Base-by-base conservation (phyloP, 2,113 vertebrate species). In the Diadophis punctatus region DNA sequence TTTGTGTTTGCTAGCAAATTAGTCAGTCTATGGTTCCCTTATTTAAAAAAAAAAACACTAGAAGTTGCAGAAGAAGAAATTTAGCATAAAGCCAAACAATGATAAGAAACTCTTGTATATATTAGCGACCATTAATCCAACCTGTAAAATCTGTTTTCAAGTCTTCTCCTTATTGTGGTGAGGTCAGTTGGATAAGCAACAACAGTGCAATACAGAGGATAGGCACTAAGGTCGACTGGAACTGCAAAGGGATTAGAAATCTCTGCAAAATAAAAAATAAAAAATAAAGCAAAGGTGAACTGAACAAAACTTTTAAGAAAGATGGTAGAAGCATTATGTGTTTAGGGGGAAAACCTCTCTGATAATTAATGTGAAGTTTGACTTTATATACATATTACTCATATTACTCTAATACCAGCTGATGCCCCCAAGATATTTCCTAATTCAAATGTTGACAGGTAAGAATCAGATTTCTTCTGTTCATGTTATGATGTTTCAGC, bases 131-230 rank as follows among this genome's bases (percentile, higher is more conserved):
- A 94, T 1, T 87, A 16, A 55, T 90, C 96, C 93, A 90, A 99
- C 99, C 99, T 99, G 97, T 99, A 99, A 97, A 99, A 99, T 93
- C 98, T 98, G 96, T 99, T 99, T 97, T 99, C 98, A 96, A 99
- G 98, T 94, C 99, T 98, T 95, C 97, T 98, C 95, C 97, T 98
- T 97, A 99, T 98, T 0, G 99, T 98, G 97, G 98, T 98, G 95
- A 99, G 98, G 98, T 99, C 99, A 90, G 99, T 99, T 94, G 98
- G 98, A 95, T 99, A 99, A 92, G 99, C 98, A 96, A 99, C 98
- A 87, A 98, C 99, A 94, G 99, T 99, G 98, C 99, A 99, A 97
- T 99, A 99, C 93, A 99, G 97, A 52, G 99, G 98, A 95, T 99
- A 99, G 97, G 98, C 98, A 97, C 97, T 98, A 95, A 99, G 98